phyloP scores from a whole-genome alignment of 92 coral and sea anemone genomes.

The Heteractis magnifica region DNA sequence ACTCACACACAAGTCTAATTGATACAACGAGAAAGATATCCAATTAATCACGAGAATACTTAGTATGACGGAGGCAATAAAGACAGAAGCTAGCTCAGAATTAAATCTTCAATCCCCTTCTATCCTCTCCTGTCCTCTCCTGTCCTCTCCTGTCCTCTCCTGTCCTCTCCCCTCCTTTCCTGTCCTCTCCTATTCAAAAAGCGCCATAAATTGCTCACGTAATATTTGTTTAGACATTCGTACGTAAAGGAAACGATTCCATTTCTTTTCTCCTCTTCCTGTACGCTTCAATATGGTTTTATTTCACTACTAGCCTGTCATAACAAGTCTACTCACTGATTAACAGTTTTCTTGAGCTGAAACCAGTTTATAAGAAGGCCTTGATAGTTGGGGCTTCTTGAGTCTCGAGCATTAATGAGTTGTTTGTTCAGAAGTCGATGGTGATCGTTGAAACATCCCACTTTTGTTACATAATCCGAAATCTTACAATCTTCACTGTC shows the following conservation, averaged over 20 bases:
- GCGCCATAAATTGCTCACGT: too few relatives aligned
- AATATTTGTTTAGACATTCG: too few relatives aligned
- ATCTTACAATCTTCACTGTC: neutral
- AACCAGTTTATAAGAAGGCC: conserved; percentile 8
- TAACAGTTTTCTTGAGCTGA: conserved; percentile 2
- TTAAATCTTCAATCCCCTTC: too few relatives aligned
- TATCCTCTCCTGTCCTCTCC: neutral
- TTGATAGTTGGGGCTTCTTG: neutral
- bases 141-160: neutral
- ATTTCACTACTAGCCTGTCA: neutral
- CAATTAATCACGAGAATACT: neutral
- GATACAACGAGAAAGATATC: neutral
- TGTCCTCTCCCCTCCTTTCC: neutral
- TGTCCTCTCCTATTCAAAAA: neutral
- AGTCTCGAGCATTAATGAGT: neutral
- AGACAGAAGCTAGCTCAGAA: too few relatives aligned
- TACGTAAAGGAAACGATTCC: neutral
- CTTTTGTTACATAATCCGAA: neutral
- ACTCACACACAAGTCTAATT: conserved; percentile 10
- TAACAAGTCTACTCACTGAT: neutral
- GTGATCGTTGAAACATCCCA: neutral
- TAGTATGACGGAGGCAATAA: neutral
- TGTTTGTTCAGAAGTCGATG: neutral
- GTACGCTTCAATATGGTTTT: neutral
- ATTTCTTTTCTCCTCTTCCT: neutral